Evolutionary conservation across 2,797 vertebrate species (phyloP).

Genomic region (Fratercula arctica): DNA sequence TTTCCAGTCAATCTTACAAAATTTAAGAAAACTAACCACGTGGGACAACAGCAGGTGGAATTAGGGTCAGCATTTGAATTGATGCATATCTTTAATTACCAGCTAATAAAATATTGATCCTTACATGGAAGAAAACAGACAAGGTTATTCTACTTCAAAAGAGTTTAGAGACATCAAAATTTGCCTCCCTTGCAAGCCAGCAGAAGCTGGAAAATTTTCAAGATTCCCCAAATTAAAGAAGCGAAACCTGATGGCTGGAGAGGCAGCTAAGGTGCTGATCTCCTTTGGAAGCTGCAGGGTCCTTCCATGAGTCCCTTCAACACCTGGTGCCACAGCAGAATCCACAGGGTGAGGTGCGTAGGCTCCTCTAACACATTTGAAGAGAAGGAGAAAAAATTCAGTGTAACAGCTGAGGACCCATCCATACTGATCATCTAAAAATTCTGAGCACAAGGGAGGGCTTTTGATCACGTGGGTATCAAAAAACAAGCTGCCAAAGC

Average conservation of each 20-base stretch:
- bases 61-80: neutral
- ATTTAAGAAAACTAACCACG: neutral
- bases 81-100: neutral
- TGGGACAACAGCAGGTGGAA: neutral
- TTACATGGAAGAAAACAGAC: neutral
- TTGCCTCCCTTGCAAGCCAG: neutral
- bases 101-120: neutral
- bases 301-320: neutral
- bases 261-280: neutral
- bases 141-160: neutral
- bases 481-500: neutral
- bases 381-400: neutral
- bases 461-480: rapidly evolving
- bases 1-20: neutral
- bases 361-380: rapidly evolving
- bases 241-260: neutral
- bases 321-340: neutral
- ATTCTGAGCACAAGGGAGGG: neutral
- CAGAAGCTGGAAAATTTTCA: neutral
- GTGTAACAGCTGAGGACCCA: rapidly evolving
- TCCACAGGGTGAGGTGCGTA: neutral
- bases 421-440: rapidly evolving
- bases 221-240: neutral
- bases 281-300: neutral
- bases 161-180: neutral